Evolutionary conservation across 2,797 vertebrate genomes (phyloP).

Genomic region (Staurois parvus): DNA sequence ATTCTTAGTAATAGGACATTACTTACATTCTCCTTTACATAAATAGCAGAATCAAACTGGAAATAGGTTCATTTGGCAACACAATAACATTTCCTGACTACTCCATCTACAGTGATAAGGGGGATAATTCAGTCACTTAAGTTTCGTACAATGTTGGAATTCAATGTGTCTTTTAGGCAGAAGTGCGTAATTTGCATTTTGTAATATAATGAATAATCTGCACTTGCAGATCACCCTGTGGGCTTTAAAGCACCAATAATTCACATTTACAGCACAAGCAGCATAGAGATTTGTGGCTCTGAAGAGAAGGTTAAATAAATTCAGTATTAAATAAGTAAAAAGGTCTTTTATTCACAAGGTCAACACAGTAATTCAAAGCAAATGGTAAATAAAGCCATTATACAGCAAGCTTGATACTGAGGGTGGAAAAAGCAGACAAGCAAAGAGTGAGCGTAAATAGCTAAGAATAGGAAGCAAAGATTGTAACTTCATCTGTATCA

Average conservation of each 20-base stretch:
- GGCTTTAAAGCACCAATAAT: conserved; percentile 63
- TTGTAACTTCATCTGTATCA: conserved; percentile 2
- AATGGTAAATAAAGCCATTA: conserved; percentile 50
- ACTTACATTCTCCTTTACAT: conserved; percentile 9
- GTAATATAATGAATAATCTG: conserved; percentile 67
- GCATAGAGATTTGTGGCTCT: conserved; percentile 61
- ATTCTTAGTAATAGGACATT: not conserved
- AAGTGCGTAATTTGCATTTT: conserved; percentile 68
- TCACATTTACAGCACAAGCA: conserved; percentile 64
- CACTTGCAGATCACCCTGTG: conserved; percentile 64
- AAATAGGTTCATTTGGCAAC: conserved; percentile 11
- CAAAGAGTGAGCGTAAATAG: not conserved
- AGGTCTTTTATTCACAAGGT: conserved; percentile 49
- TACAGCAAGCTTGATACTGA: not conserved
- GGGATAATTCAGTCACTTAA: conserved; percentile 54
- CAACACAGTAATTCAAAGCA: conserved; percentile 56
- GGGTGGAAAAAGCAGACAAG: not conserved
- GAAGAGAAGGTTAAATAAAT: conserved; percentile 67
- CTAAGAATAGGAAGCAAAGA: conserved; percentile 23
- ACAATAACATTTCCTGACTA: conserved; percentile 28
- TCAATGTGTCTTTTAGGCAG: conserved; percentile 68
- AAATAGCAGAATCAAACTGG: conserved; percentile 10
- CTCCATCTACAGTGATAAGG: conserved; percentile 30
- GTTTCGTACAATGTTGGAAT: conserved; percentile 65
- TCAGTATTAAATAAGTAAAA: conserved; percentile 60